Evolutionary conservation across 2,113 vertebrate species (phyloP).

Genomic region (Chrysemys picta): DNA sequence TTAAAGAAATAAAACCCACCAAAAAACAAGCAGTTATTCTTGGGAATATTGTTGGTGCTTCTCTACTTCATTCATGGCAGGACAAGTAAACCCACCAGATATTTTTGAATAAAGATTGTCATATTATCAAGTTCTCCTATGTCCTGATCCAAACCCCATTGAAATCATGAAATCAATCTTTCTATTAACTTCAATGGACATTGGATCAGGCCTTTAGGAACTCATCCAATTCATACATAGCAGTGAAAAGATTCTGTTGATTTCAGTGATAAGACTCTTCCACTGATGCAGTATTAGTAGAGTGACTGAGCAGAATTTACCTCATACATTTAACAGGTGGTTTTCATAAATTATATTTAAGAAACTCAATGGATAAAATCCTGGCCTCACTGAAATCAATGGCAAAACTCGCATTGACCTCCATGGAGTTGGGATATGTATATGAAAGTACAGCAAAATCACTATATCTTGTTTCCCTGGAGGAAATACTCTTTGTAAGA

Average conservation of each 20-base stretch:
- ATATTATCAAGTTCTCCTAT: neutral
- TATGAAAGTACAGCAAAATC: neutral
- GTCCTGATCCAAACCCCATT: neutral
- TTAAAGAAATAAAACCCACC: neutral
- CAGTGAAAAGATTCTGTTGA: neutral
- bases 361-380: constrained; percentile 36
- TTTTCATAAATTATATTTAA: constrained; percentile 56
- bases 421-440: neutral
- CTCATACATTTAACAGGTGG: constrained; percentile 51
- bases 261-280: constrained; percentile 22
- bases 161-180: neutral
- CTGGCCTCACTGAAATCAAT: constrained; percentile 24
- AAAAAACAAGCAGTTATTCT: neutral
- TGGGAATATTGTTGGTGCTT: neutral
- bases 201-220: neutral
- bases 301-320: constrained; percentile 58
- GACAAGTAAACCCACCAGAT: constrained; percentile 11
- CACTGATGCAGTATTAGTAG: constrained; percentile 21
- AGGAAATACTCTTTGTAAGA: neutral
- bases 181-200: neutral
- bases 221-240: neutral
- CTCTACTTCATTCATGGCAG: constrained; percentile 34
- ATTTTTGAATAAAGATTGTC: constrained; percentile 1
- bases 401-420: constrained; percentile 46
- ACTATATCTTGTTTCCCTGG: constrained; percentile 35